A percentile compares a stretch with the other conserved stretches of the same genome.
Conservation (phyloP, 2,113 vertebrate species). For the Tachysurus vachellii region DNA sequence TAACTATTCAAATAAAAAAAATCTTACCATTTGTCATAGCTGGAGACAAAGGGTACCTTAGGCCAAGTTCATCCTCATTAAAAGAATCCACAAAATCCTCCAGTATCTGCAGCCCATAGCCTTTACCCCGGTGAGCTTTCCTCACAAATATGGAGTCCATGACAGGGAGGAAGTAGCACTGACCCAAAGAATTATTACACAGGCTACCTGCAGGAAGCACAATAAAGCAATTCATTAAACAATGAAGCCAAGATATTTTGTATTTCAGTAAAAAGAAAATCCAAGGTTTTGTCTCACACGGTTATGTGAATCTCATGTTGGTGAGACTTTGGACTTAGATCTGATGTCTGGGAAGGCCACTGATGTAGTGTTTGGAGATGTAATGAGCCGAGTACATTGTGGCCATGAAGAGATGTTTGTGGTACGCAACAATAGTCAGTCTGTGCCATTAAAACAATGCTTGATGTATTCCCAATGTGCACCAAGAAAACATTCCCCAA, state of each 20-base stretch:
- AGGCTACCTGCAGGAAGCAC: constrained; percentile 72
- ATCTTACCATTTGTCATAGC: constrained; percentile 76
- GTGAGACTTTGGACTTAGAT: neutral
- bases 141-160: constrained; percentile 88
- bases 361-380: neutral
- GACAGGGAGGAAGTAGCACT: constrained; percentile 79
- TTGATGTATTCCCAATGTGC: too few relatives aligned
- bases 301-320: neutral
- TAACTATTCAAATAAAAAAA: neutral
- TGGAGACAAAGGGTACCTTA: constrained; percentile 79
- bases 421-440: neutral
- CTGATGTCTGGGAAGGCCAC: neutral
- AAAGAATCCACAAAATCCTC: constrained; percentile 88
- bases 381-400: neutral
- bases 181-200: constrained; percentile 58
- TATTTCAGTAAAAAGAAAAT: neutral
- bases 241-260: neutral
- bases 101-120: constrained; percentile 79
- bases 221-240: neutral
- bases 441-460: too few relatives aligned
- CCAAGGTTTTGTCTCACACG: neutral
- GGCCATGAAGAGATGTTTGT: neutral
- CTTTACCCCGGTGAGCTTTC: constrained; percentile 74
- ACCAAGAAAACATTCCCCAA: neutral
- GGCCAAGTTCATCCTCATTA: constrained; percentile 75